Conservation (phyloP, 2,888 invertebrate genomes). For the Stegana nigrithorax region DNA sequence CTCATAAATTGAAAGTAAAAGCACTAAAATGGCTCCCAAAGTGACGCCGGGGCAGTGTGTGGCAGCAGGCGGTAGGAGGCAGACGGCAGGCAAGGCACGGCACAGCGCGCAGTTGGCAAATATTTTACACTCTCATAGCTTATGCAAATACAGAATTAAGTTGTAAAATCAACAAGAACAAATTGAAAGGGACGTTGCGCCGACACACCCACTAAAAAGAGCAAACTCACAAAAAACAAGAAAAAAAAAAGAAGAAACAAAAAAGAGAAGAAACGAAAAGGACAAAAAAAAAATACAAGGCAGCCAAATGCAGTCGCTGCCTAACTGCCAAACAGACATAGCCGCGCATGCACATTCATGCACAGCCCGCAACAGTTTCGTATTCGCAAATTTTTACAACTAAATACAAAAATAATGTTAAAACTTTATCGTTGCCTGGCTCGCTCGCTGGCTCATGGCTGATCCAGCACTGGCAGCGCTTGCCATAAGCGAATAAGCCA, state of each 20-base stretch:
- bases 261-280: neutral
- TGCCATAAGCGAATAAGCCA: neutral
- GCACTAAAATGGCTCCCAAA: too few species aligned
- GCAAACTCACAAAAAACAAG: neutral
- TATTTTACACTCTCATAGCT: conserved; percentile 2
- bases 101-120: conserved; percentile 1
- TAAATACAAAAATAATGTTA: conserved; percentile 48
- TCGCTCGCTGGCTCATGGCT: neutral
- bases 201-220: neutral
- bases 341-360: neutral
- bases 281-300: conserved; percentile 8
- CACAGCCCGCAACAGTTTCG: neutral
- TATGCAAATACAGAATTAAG: conserved; percentile 13
- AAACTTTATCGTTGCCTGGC: conserved; percentile 38
- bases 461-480: neutral
- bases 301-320: neutral
- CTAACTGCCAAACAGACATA: neutral
- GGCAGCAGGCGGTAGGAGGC: too few species aligned
- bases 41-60: too few species aligned
- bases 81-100: too few species aligned
- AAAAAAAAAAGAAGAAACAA: conserved; percentile 17
- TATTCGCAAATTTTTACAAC: conserved; percentile 27
- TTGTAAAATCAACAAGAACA: conserved; percentile 12
- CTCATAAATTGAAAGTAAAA: conserved; percentile 9
- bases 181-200: neutral